A percentile compares a stretch with the other conserved stretches of the same genome.
phyloP scores from a whole-genome alignment of 2,797 vertebrate genomes.

The Bovichtus variegatus region DNA sequence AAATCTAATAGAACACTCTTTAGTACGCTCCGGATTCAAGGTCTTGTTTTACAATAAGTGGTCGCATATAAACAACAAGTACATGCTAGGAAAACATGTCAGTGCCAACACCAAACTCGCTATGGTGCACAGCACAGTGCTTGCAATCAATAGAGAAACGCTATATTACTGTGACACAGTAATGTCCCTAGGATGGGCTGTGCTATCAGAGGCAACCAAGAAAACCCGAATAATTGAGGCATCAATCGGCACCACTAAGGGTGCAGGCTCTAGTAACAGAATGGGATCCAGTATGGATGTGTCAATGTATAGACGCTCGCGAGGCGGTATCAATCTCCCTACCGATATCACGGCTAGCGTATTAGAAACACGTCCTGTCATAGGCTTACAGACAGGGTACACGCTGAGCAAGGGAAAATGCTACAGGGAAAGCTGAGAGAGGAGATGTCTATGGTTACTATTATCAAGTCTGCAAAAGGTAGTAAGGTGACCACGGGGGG shows the following conservation, averaged over 20 bases:
- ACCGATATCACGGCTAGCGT: background rate
- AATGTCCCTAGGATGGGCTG: slow-evolving; percentile 10
- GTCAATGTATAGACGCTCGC: slow-evolving; percentile 13
- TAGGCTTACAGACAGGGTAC: background rate
- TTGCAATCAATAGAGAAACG: fast-evolving
- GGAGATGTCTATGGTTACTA: slow-evolving; percentile 3
- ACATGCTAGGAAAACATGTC: slow-evolving; percentile 24
- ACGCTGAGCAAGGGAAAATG: background rate
- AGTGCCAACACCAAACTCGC: background rate
- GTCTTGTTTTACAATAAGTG: slow-evolving; percentile 19
- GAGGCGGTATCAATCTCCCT: background rate
- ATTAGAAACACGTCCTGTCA: background rate
- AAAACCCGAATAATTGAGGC: background rate
- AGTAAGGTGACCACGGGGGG: background rate
- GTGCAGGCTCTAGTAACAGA: background rate
- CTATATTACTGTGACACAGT: slow-evolving; percentile 12
- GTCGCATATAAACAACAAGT: slow-evolving; percentile 15
- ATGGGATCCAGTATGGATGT: slow-evolving; percentile 6
- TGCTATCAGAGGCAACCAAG: background rate
- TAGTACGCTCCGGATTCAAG: background rate
- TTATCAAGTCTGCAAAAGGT: background rate
- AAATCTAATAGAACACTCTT: background rate
- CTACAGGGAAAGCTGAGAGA: slow-evolving; percentile 25
- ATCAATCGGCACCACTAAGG: background rate
- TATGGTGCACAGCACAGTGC: background rate